These are phyloP conservation scores for Lamproptera curius DNA, from an alignment of 2,888 invertebrate species.

Conservation along the genomic window DNA sequence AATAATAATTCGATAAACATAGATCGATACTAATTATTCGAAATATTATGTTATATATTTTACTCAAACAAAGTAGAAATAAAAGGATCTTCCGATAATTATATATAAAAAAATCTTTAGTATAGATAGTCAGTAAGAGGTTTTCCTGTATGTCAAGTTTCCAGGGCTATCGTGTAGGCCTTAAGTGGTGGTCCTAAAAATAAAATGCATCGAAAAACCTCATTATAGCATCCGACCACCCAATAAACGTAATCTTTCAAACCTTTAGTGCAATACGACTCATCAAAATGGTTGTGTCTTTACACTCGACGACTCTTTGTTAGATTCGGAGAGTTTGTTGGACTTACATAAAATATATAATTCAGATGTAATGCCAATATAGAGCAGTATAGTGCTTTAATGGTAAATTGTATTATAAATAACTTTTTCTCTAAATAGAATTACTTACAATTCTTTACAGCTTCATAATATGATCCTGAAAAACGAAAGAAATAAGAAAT, in stretches of 20 bases:
- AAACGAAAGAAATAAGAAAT: no score
- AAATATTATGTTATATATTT: neutral
- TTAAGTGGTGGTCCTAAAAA: conserved; percentile 31
- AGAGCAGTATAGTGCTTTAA: neutral
- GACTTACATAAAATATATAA: no score
- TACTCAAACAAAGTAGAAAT: neutral
- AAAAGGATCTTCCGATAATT: neutral
- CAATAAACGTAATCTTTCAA: conserved; percentile 38
- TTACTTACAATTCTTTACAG: no score
- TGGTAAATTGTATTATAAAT: neutral
- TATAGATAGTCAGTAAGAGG: no score
- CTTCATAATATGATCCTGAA: no score
- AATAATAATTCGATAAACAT: neutral
- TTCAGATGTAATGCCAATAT: no score
- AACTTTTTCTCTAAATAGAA: no score
- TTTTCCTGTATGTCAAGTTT: conserved; percentile 24
- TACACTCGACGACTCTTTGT: conserved; percentile 21
- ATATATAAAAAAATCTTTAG: no score
- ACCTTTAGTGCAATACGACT: conserved; percentile 32
- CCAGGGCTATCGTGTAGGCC: conserved; percentile 31
- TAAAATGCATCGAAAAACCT: conserved; percentile 31
- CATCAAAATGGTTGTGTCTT: conserved; percentile 23
- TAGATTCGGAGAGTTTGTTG: no score
- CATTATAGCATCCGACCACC: conserved; percentile 40
- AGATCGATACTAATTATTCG: neutral